Evolutionary conservation across 2,113 vertebrate genomes (phyloP).

Genomic region (Oriolus oriolus): DNA sequence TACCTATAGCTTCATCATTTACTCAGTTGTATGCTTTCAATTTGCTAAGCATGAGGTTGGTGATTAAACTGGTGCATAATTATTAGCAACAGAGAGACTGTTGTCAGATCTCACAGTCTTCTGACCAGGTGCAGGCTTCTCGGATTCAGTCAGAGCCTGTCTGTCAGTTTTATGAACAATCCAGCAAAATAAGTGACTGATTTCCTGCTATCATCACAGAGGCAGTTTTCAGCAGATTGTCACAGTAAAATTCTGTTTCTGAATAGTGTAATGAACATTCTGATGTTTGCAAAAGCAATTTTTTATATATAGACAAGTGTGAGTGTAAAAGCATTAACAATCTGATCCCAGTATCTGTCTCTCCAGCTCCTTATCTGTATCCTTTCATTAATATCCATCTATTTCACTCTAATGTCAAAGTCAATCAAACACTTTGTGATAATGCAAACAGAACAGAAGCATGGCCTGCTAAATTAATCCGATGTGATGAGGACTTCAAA

Average conservation of each 20-base stretch:
- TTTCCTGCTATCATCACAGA: conserved; percentile 72
- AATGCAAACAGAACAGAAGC: background rate
- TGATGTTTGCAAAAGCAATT: conserved; percentile 51
- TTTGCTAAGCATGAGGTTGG: conserved; percentile 70
- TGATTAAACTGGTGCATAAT: conserved; percentile 77
- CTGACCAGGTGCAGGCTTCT: conserved; percentile 81
- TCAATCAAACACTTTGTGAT: background rate
- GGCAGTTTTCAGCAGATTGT: conserved; percentile 71
- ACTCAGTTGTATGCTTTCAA: conserved; percentile 68
- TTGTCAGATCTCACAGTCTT: conserved; percentile 72
- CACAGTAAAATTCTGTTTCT: conserved; percentile 65
- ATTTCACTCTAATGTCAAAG: conserved; percentile 4
- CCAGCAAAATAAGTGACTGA: conserved; percentile 76
- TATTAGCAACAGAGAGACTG: conserved; percentile 74
- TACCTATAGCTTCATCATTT: conserved; percentile 78
- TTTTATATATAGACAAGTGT: conserved; percentile 46
- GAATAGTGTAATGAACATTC: conserved; percentile 71
- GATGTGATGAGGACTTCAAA: background rate
- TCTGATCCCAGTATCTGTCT: background rate
- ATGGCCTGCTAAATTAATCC: background rate
- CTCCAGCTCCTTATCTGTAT: background rate
- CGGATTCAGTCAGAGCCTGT: conserved; percentile 52
- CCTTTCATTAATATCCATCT: background rate
- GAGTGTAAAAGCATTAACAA: conserved; percentile 6
- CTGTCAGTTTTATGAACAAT: conserved; percentile 75